Conservation (phyloP, 2,888 invertebrate genomes). For the Drosophila paranaensis region DNA sequence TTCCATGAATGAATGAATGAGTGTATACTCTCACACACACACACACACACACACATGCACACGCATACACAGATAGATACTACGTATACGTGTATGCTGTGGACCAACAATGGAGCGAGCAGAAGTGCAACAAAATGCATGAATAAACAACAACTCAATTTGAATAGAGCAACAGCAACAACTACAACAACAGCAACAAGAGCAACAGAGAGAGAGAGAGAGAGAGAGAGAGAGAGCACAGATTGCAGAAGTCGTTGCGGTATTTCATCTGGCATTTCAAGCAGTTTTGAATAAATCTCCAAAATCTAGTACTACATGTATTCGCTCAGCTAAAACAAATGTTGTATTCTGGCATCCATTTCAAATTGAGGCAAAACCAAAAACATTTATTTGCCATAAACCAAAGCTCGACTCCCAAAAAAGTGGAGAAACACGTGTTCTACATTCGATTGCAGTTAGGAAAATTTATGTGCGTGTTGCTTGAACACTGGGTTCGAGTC, state of each 20-base stretch:
- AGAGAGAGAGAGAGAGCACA: background rate
- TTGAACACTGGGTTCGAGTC: background rate
- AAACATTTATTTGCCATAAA: conserved; percentile 16
- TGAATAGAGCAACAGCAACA: conserved; percentile 68
- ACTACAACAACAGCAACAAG: background rate
- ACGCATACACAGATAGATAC: background rate
- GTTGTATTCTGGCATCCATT: conserved; percentile 21
- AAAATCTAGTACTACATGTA: conserved; percentile 23
- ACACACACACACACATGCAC: background rate
- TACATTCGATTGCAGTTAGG: background rate
- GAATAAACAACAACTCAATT: conserved; percentile 78
- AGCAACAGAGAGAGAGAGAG: too few species aligned
- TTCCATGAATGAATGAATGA: conserved; percentile 51
- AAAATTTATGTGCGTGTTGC: background rate
- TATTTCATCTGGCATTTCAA: conserved; percentile 37
- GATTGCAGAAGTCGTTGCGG: conserved; percentile 28
- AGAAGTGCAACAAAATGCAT: conserved; percentile 75
- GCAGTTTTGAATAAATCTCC: conserved; percentile 30
- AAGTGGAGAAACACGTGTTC: conserved; percentile 7
- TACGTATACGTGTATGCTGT: conserved; percentile 30
- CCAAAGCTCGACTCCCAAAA: conserved; percentile 1
- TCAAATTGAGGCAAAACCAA: conserved; percentile 20
- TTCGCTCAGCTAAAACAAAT: conserved; percentile 14
- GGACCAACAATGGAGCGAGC: conserved; percentile 59
- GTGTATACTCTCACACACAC: background rate